phyloP scores from a whole-genome alignment of 2,113 vertebrate species.

The Ranitomeya variabilis region DNA sequence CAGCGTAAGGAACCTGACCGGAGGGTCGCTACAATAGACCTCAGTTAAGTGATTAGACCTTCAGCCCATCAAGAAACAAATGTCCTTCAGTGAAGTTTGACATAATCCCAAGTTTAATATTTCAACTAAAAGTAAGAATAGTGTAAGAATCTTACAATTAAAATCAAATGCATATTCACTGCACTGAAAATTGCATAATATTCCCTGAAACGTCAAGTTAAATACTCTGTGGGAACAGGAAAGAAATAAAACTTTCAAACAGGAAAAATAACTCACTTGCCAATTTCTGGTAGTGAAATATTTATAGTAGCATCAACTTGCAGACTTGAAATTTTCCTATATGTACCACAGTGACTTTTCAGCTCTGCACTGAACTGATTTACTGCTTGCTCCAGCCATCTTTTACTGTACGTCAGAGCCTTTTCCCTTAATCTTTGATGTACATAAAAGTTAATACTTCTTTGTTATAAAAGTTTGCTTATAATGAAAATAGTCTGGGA shows the following conservation, averaged over 20 bases:
- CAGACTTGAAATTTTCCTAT: neutral
- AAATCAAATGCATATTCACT: neutral
- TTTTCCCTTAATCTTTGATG: conserved; percentile 19
- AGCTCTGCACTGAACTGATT: conserved; percentile 10
- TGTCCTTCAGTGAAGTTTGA: neutral
- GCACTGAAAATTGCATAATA: neutral
- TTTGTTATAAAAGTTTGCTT: conserved; percentile 5
- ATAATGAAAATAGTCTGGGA: conserved; percentile 12
- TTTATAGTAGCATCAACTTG: neutral
- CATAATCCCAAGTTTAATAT: neutral
- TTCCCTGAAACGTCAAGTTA: neutral
- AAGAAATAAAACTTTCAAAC: neutral
- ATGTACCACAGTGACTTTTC: neutral
- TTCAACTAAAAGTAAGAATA: neutral
- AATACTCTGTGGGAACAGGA: neutral
- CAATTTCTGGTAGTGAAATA: conserved; percentile 17
- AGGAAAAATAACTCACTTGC: conserved; percentile 12
- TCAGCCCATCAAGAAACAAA: neutral
- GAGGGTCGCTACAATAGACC: neutral
- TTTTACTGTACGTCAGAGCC: conserved; percentile 28
- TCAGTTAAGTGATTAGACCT: neutral
- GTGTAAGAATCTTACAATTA: neutral
- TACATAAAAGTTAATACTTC: conserved; percentile 33
- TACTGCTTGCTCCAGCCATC: neutral
- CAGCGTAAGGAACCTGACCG: conserved; percentile 24